Evolutionary conservation across 2,113 vertebrate genomes (phyloP).

Genomic region (Eudyptes chrysolophus): DNA sequence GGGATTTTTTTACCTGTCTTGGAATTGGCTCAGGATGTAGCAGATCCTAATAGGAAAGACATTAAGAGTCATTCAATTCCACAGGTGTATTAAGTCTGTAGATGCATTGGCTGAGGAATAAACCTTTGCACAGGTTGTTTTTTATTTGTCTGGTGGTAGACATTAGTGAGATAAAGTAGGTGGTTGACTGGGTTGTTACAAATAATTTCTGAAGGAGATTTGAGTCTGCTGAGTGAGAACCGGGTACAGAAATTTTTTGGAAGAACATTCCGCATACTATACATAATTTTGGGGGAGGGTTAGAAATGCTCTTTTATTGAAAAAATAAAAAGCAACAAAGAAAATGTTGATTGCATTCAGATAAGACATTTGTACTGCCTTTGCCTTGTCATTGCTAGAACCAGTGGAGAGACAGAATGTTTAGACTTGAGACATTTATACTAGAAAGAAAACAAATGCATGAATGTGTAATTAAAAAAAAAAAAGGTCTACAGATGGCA

Average conservation of each 20-base stretch:
- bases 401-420: not conserved
- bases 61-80: not conserved
- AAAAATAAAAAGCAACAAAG: not conserved
- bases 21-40: not conserved
- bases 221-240: not conserved
- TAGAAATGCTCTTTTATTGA: not conserved
- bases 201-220: not conserved
- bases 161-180: not conserved
- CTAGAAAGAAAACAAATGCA: not conserved
- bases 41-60: not conserved
- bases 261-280: not conserved
- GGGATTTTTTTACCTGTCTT: not conserved
- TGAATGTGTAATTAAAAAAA: not conserved
- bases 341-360: not conserved
- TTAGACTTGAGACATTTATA: not conserved
- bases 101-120: not conserved
- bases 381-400: not conserved
- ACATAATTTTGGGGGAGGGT: not conserved
- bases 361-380: not conserved
- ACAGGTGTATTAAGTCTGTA: not conserved
- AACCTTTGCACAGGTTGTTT: not conserved
- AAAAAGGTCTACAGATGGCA: not conserved
- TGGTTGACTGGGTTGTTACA: not conserved
- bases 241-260: not conserved
- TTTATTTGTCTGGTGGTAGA: not conserved